These are phyloP conservation scores for Nymphalis urticae DNA, from an alignment of 2,888 invertebrate species.

Conservation along the genomic window DNA sequence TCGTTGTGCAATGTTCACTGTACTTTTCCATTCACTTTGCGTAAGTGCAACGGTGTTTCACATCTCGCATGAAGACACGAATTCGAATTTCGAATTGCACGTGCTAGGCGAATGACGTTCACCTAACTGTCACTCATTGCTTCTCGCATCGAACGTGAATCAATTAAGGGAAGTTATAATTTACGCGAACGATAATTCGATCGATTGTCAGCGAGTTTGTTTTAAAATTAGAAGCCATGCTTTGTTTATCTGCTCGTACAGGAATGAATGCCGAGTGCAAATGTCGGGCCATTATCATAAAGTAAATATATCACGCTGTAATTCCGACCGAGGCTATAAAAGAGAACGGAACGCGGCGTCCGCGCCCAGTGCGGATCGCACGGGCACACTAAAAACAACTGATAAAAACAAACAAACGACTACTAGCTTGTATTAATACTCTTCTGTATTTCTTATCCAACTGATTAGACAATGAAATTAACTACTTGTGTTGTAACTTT, in stretches of 20 bases:
- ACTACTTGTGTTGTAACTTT: neutral
- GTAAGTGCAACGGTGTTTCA: conserved; percentile 44
- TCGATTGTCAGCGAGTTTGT: conserved; percentile 1
- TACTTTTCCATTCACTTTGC: conserved; percentile 68
- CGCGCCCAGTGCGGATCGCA: conserved; percentile 76
- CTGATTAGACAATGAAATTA: neutral
- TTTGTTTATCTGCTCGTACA: conserved; percentile 36
- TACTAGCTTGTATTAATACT: neutral
- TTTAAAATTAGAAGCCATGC: conserved; percentile 20
- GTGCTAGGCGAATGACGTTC: neutral
- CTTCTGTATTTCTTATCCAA: neutral
- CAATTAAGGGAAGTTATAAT: conserved; percentile 3
- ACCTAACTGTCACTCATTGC: conserved; percentile 1
- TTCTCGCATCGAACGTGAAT: neutral
- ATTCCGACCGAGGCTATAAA: conserved; percentile 62
- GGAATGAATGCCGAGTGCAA: conserved; percentile 44
- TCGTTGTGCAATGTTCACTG: conserved; percentile 44
- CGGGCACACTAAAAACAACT: conserved; percentile 68
- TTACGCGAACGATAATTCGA: conserved; percentile 6
- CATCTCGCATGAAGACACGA: conserved; percentile 15
- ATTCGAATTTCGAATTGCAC: conserved; percentile 16
- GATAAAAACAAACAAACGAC: conserved; percentile 25
- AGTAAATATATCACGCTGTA: conserved; percentile 41
- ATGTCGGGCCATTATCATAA: conserved; percentile 44
- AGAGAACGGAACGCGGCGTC: conserved; percentile 41